These are phyloP conservation scores for Ficedula albicollis DNA, from an alignment of 2,797 vertebrate species.

Conservation along the genomic window DNA sequence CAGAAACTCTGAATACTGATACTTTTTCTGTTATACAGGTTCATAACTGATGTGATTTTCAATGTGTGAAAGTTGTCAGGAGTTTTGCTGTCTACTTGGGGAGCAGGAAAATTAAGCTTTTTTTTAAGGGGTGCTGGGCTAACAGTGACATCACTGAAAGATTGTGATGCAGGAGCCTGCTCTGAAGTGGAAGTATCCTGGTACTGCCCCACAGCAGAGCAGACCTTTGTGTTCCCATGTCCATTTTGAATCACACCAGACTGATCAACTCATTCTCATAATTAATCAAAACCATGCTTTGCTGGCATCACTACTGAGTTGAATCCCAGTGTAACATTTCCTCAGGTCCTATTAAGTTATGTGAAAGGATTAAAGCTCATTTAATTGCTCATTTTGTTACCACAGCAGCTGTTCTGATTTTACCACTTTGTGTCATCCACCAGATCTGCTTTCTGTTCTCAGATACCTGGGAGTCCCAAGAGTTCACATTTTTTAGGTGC, in stretches of 20 bases:
- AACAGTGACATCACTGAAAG: not conserved
- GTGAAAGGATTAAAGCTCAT: not conserved
- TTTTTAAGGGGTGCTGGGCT: not conserved
- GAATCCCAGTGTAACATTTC: not conserved
- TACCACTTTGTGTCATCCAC: not conserved
- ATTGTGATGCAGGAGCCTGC: fast-evolving
- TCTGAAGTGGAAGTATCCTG: not conserved
- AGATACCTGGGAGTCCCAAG: not conserved
- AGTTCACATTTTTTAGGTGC: not conserved
- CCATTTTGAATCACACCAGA: not conserved
- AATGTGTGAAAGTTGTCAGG: not conserved
- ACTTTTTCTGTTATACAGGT: not conserved
- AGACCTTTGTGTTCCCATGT: not conserved
- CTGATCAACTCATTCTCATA: not conserved
- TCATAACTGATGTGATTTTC: not conserved
- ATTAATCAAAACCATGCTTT: not conserved
- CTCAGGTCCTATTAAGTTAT: not conserved
- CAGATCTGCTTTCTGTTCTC: not conserved
- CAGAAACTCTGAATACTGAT: not conserved
- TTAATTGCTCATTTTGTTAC: not conserved
- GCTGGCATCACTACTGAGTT: not conserved
- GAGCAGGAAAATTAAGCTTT: not conserved
- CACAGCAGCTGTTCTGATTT: not conserved
- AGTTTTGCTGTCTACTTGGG: not conserved
- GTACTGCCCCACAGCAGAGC: not conserved